Conservation (phyloP, 1,140 invertebrate genomes). For the Scaptomyza pallida region DNA sequence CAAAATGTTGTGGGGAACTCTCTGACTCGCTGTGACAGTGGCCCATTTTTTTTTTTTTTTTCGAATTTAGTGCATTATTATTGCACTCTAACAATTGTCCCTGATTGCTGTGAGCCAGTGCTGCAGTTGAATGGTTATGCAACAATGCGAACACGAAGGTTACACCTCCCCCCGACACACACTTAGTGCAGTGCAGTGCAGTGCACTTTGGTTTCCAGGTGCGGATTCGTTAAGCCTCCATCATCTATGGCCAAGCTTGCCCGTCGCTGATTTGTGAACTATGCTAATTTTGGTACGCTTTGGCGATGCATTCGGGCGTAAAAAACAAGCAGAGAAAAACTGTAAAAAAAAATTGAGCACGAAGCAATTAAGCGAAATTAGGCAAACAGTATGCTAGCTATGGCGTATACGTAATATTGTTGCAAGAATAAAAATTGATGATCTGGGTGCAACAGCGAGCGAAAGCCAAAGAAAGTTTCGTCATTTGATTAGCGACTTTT, state of each 20-base stretch:
- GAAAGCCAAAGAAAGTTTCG: conserved; percentile 26
- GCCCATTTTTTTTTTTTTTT: too few species aligned
- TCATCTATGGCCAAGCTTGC: background rate
- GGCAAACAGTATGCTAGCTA: conserved; percentile 21
- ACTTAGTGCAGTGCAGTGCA: background rate
- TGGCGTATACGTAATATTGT: conserved; percentile 44
- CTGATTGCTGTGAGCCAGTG: conserved; percentile 34
- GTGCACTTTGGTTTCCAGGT: conserved; percentile 32
- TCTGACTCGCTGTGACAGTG: conserved; percentile 19
- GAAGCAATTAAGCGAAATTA: conserved; percentile 42
- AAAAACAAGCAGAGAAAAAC: conserved; percentile 9
- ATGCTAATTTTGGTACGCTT: conserved; percentile 48
- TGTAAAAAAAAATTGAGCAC: conserved; percentile 28
- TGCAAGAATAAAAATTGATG: conserved; percentile 22
- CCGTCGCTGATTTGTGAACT: conserved; percentile 29
- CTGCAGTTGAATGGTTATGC: conserved; percentile 30
- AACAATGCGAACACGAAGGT: conserved; percentile 42
- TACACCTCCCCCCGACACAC: background rate
- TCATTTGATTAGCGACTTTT: conserved; percentile 32
- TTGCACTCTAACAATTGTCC: conserved; percentile 52
- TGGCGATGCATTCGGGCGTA: conserved; percentile 44
- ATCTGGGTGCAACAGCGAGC: background rate
- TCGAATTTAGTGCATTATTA: conserved; percentile 48
- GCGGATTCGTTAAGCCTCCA: conserved; percentile 44
- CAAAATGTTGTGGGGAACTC: background rate